Percentiles rank a stretch among this genome's conserved stretches.
phyloP scores from a whole-genome alignment of 2,888 invertebrate genomes.

The Parascotia fuliginaria region DNA sequence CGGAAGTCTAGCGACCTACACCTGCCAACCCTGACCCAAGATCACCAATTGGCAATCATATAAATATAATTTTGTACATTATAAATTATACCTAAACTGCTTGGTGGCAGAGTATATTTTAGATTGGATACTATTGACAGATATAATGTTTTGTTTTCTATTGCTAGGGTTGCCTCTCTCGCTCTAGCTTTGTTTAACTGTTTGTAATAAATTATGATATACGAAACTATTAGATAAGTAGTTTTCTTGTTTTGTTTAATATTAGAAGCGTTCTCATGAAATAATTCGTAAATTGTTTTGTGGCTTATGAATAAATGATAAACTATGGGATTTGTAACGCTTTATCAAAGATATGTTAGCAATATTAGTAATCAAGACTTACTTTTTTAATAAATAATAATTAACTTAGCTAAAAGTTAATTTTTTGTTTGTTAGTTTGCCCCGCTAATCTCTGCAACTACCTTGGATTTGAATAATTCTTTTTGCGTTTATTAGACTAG shows the following conservation, averaged over 20 bases:
- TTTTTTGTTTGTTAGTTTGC: too few relatives aligned
- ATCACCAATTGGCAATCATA: neutral
- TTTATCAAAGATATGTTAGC: too few relatives aligned
- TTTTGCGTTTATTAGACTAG: too few relatives aligned
- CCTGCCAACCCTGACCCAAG: slow-evolving; percentile 35
- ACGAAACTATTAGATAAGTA: slow-evolving; percentile 31
- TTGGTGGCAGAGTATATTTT: neutral
- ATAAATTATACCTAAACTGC: neutral
- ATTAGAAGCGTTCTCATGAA: slow-evolving; percentile 16
- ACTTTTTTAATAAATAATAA: too few relatives aligned
- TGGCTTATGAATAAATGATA: neutral
- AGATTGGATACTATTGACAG: neutral
- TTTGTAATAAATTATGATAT: slow-evolving; percentile 34
- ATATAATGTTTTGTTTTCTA: slow-evolving; percentile 7
- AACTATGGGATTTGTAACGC: too few relatives aligned
- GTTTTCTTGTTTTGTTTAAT: slow-evolving; percentile 21
- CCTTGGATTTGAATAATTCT: too few relatives aligned
- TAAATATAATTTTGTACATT: neutral
- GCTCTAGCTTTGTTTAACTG: slow-evolving; percentile 29
- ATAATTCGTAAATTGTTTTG: neutral
- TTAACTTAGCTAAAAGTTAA: too few relatives aligned
- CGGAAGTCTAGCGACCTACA: slow-evolving; percentile 30
- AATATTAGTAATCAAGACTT: too few relatives aligned
- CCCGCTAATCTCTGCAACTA: too few relatives aligned
- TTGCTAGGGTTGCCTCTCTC: slow-evolving; percentile 13